Base-by-base conservation (phyloP, 2,888 invertebrate species). In the Xestoiulus laeticollis region DNA sequence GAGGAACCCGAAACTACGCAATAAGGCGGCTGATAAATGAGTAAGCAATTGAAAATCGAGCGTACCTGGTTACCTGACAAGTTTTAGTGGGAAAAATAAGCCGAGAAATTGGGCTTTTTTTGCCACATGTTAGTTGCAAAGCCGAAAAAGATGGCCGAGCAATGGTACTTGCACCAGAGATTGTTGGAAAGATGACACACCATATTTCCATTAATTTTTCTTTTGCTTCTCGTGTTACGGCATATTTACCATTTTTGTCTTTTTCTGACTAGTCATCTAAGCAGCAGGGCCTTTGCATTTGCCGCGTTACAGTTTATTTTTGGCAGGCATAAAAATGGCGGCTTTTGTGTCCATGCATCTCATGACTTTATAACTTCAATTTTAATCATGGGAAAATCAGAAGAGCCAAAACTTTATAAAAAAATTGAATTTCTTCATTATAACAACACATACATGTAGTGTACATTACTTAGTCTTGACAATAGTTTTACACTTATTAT, bases 21-120 rank as follows among this genome's bases (percentile, higher is more conserved):
- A 59, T 59, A 59, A 59, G 59, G 4, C 22, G 59, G 59, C n/a
- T 59, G 59, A 59, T 59, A 59, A 59, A 59, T 59, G 59, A 59
- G 59, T 59, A 59, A n/a, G 59, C 59, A n/a, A 59, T 59, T 59
- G 59, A 59, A 59, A 59, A 59, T 59, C 59, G 59, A 59, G 59
- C 59, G 59, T 59, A 59, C 59, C 59, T 59, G 59, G 59, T 59
- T 59, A 59, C 59, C 59, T 59, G 59, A 59, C n/a, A 59, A n/a
- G 59, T 59, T 59, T 59, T 59, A 59, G 59, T 59, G n/a, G 59
- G 59, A 59, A 59, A 48, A 59, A 59, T 59, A 59, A 59, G 59
- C 1, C 59, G 22, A 59, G 59, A 59, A 59, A 59, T 59, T 59
- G n/a, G 1, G 59, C 8, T 6, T 59, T 59, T 59, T 59, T 59